phyloP scores from a whole-genome alignment of 2,113 vertebrate species.

The Pomatostomus ruficeps region DNA sequence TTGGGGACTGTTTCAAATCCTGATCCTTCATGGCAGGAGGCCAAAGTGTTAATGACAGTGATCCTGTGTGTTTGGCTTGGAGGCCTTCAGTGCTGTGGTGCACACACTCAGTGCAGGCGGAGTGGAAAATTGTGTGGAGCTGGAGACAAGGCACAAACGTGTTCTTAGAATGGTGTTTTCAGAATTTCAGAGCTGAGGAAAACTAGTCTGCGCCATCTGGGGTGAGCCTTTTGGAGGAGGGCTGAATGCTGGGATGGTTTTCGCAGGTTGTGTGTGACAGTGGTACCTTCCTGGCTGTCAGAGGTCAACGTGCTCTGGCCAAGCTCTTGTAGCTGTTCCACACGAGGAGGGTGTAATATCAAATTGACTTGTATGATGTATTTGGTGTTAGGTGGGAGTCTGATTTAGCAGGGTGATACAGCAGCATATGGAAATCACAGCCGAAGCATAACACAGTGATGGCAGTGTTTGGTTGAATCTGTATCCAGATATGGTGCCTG shows the following conservation, averaged over 20 bases:
- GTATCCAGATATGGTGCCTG: neutral
- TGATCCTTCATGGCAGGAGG: neutral
- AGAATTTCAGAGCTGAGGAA: neutral
- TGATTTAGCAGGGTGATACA: neutral
- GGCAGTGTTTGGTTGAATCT: neutral
- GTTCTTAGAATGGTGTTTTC: neutral
- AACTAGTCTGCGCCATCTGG: rapidly evolving
- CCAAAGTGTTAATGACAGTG: neutral
- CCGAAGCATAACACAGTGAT: neutral
- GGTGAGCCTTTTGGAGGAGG: neutral
- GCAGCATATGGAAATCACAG: neutral
- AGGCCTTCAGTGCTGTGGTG: neutral
- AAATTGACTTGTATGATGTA: neutral
- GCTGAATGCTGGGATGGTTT: neutral
- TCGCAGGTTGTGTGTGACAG: neutral
- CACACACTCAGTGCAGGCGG: rapidly evolving
- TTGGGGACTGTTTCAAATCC: neutral
- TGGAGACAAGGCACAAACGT: neutral
- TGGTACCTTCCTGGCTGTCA: neutral
- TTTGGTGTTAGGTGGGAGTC: neutral
- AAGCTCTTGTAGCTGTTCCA: neutral
- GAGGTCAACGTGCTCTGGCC: rapidly evolving
- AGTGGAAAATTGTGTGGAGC: neutral
- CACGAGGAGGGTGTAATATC: rapidly evolving
- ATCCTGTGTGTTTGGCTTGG: neutral